phyloP scores from a whole-genome alignment of 2,113 vertebrate species.

The Chaenocephalus aceratus region DNA sequence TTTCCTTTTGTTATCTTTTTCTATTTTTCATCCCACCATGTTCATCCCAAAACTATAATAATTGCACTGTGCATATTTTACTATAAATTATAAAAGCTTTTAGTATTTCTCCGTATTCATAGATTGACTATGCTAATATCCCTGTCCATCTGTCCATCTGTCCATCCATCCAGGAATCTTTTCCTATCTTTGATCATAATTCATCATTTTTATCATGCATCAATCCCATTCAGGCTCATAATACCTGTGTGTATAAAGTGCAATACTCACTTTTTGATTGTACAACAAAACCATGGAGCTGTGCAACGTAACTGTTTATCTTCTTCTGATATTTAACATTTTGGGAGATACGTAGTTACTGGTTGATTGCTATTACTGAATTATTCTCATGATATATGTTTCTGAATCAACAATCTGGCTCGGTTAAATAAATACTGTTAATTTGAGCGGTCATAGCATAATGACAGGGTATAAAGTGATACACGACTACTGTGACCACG shows the following conservation, averaged over 20 bases:
- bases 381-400: slow-evolving; percentile 11
- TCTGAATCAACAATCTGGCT: slow-evolving; percentile 10
- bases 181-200: no score
- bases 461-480: neutral
- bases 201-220: neutral
- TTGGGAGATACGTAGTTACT: slow-evolving; percentile 15
- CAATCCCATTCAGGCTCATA: neutral
- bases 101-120: neutral
- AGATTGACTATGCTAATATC: no score
- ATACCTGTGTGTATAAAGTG: neutral
- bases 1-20: slow-evolving; percentile 16
- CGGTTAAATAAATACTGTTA: neutral
- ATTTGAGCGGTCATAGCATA: slow-evolving; percentile 18
- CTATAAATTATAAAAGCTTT: slow-evolving; percentile 10
- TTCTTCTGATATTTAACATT: neutral
- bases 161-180: no score
- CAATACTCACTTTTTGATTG: neutral
- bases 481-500: neutral
- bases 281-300: neutral
- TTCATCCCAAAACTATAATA: neutral
- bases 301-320: neutral
- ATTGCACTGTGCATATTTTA: no score
- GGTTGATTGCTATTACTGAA: slow-evolving; percentile 26
- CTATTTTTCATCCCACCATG: neutral
- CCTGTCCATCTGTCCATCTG: no score